These are phyloP conservation scores for Tanytarsus gracilentus DNA, from an alignment of 2,888 invertebrate species.

Conservation along the genomic window DNA sequence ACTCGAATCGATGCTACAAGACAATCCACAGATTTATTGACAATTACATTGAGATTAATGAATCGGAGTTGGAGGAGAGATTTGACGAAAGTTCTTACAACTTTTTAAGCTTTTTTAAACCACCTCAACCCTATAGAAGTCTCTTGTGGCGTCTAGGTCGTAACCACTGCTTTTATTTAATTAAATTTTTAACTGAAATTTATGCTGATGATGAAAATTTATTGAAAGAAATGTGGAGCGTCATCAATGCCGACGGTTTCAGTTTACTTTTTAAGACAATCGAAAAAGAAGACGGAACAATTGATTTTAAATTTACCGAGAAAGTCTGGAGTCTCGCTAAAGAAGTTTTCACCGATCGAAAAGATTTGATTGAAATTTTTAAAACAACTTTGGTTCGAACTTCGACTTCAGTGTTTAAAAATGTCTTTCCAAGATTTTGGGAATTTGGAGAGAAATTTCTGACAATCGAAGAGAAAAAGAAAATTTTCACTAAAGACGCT, in stretches of 20 bases:
- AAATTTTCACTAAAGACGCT: neutral
- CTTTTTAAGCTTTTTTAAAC: neutral
- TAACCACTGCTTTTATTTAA: neutral
- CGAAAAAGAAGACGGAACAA: neutral
- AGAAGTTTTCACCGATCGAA: neutral
- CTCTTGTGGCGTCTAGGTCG: neutral
- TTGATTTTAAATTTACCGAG: slow-evolving; percentile 1
- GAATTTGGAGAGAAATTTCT: neutral
- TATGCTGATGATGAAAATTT: neutral
- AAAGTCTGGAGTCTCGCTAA: neutral
- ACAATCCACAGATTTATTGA: slow-evolving; percentile 6
- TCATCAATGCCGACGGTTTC: neutral
- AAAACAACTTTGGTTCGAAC: neutral
- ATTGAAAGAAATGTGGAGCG: neutral
- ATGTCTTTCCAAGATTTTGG: slow-evolving; percentile 2
- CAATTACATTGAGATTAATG: slow-evolving; percentile 6
- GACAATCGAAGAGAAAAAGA: neutral
- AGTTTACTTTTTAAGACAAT: neutral
- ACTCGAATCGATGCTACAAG: neutral
- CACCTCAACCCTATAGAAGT: neutral
- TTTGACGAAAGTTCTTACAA: slow-evolving; percentile 2
- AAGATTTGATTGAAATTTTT: neutral
- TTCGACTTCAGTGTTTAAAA: neutral
- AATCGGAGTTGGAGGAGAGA: neutral
- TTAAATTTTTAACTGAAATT: neutral